Evolutionary conservation across 2,888 invertebrate genomes (phyloP), one percentile per base, ranked within the genome.

Genomic region (Hirtodrosophila duncani): DNA sequence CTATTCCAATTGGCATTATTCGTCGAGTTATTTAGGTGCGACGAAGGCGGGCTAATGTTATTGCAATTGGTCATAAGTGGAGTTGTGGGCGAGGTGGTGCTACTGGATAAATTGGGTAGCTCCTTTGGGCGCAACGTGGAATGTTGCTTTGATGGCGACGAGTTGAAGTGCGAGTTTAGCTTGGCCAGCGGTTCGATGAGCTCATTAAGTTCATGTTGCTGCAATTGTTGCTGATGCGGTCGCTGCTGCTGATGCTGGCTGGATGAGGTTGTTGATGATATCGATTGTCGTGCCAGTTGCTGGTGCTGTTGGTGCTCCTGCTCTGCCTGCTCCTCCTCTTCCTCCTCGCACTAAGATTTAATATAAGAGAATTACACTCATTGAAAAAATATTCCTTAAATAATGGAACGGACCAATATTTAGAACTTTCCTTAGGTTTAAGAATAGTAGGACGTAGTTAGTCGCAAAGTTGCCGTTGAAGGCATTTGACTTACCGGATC

Each of bases 401-500:
- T n/a, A n/a, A n/a, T n/a, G n/a, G n/a, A n/a, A n/a, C n/a, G n/a
- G n/a, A n/a, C n/a, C n/a, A 1, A 2, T 2, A 1, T 1, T 18
- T 0, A 1, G 2, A 6, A n/a, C n/a, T n/a, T n/a, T n/a, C n/a
- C n/a, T n/a, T n/a, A n/a, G n/a, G n/a, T n/a, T n/a, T n/a, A n/a
- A n/a, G n/a, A n/a, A n/a, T n/a, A n/a, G n/a, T n/a, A n/a, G n/a
- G n/a, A n/a, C n/a, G n/a, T n/a, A n/a, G n/a, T n/a, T n/a, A n/a
- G n/a, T n/a, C n/a, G n/a, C n/a, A n/a, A n/a, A n/a, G n/a, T n/a
- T n/a, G n/a, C n/a, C n/a, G n/a, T n/a, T n/a, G n/a, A n/a, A n/a
- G n/a, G n/a, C n/a, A n/a, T n/a, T n/a, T n/a, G n/a, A 75, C 85
- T 85, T 85, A 93, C 94, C 70, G 93, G 93, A 86, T 94, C 93